Evolutionary conservation across 2,888 invertebrate species (phyloP).

Genomic region (Parelbella ahira): DNA sequence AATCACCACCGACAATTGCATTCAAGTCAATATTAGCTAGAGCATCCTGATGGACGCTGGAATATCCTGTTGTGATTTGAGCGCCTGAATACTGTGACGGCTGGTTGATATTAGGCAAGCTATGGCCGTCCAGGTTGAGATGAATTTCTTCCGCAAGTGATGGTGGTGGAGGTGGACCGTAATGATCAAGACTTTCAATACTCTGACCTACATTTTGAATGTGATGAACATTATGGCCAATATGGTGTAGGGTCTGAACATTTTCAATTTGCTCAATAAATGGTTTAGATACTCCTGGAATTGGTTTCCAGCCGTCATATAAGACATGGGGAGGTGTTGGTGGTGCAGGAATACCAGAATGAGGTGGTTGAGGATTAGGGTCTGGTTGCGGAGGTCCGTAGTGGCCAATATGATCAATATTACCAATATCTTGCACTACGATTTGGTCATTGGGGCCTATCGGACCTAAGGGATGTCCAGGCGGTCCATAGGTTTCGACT

Average conservation of each 20-base stretch:
- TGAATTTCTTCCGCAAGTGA: constrained; percentile 47
- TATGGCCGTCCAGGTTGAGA: constrained; percentile 49
- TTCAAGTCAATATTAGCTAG: constrained; percentile 64
- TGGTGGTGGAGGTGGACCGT: constrained; percentile 57
- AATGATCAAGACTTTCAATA: constrained; percentile 44
- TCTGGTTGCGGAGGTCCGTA: constrained; percentile 83
- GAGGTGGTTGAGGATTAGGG: constrained; percentile 81
- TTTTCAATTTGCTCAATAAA: constrained; percentile 42
- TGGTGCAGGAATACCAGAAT: constrained; percentile 86
- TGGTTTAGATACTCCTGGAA: constrained; percentile 83
- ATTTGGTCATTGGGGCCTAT: constrained; percentile 62
- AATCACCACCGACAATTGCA: constrained; percentile 66
- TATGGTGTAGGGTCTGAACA: constrained; percentile 31
- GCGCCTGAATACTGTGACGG: constrained; percentile 44
- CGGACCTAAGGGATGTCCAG: constrained; percentile 60
- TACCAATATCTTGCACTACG: constrained; percentile 54
- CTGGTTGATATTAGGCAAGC: constrained; percentile 39
- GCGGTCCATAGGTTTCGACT: constrained; percentile 69
- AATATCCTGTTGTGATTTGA: constrained; percentile 63
- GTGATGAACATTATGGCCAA: constrained; percentile 29
- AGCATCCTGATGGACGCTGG: constrained; percentile 70
- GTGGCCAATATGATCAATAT: constrained; percentile 59
- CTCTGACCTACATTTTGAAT: constrained; percentile 31
- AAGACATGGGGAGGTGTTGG: constrained; percentile 87
- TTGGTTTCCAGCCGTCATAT: constrained; percentile 94